Evolutionary conservation across 2,888 invertebrate species (phyloP), one percentile per base, ranked within the genome.

Genomic region (Oxytorus armatus): DNA sequence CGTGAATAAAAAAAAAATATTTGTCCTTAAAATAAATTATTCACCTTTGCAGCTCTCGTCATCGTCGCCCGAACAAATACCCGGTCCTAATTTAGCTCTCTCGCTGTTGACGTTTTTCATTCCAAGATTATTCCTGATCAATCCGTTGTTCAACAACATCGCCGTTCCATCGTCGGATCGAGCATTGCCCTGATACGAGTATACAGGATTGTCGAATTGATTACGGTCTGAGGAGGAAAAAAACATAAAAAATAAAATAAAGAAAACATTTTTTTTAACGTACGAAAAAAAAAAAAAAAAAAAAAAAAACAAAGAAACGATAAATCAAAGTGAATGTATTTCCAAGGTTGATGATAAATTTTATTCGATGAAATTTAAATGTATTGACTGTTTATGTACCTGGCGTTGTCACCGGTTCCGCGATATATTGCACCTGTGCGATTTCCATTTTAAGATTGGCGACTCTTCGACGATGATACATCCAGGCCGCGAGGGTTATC

Each of bases 181-280:
- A 0, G 86, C 84, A 3, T 89, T 88, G 25, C 88, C 88, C 90
- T 96, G 95, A 92, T 95, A 96, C 10, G 96, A 96, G 92, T 98
- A 98, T 3, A 97, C 97, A 0, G 98, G 98, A 93, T 98, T 98
- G 92, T 98, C 98, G 92, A 98, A 98, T 92, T 98, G 97, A 91
- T 96, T 96, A 88, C 95, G 95, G 89, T 96, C 96, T 96, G 88
- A n/a, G 7, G 10, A 77, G 92, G 89, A 55, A 21, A 5, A 42
- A 21, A 42, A 14, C n/a, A 39, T 0, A 39, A 81, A 79, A 75
- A 76, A 63, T 68, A 53, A 29, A 47, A 39, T 47, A 23, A 44
- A 68, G 18, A 7, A 14, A 29, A 29, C 5, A 29, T 29, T n/a
- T n/a, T n/a, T n/a, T n/a, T n/a, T n/a, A n/a, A 29, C 29, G 29